These are phyloP conservation scores for Amiota communis DNA, from an alignment of 2,888 invertebrate genomes.

Conservation along the genomic window DNA sequence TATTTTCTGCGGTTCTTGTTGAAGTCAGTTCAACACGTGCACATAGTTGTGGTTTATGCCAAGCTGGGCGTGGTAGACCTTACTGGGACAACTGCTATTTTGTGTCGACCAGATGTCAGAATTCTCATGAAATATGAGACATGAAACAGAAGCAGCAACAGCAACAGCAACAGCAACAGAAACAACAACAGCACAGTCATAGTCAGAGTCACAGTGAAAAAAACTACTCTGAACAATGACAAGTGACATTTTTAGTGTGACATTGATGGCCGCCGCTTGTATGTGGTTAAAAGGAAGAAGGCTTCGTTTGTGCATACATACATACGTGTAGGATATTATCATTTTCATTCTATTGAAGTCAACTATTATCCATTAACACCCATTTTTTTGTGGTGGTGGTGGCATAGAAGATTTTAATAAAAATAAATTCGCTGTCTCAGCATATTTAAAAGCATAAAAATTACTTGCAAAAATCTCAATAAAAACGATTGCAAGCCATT, in stretches of 20 bases:
- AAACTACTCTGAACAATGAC: no score
- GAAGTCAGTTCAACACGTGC: not conserved
- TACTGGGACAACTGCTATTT: not conserved
- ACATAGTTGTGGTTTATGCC: not conserved
- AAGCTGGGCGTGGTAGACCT: conserved; percentile 10
- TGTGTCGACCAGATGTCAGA: conserved; percentile 11
- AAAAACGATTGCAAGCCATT: conserved; percentile 1
- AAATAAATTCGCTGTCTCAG: conserved; percentile 8
- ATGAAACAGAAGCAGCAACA: not conserved
- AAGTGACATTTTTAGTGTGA: no score
- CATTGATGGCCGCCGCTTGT: no score
- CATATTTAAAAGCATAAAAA: conserved; percentile 21
- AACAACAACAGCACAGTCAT: not conserved
- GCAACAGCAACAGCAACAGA: not conserved
- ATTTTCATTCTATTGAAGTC: no score
- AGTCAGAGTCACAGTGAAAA: no score
- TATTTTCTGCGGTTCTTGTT: not conserved
- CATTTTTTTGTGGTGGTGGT: no score
- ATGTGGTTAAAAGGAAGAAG: no score
- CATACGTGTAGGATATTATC: no score
- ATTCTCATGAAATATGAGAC: conserved; percentile 7
- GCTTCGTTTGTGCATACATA: no score
- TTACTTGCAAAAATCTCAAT: conserved; percentile 26
- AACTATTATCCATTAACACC: no score
- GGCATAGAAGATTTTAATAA: not conserved